These are phyloP conservation scores for Corydoras sp. DNA, from an alignment of 2,113 vertebrate genomes.

Conservation along the genomic window DNA sequence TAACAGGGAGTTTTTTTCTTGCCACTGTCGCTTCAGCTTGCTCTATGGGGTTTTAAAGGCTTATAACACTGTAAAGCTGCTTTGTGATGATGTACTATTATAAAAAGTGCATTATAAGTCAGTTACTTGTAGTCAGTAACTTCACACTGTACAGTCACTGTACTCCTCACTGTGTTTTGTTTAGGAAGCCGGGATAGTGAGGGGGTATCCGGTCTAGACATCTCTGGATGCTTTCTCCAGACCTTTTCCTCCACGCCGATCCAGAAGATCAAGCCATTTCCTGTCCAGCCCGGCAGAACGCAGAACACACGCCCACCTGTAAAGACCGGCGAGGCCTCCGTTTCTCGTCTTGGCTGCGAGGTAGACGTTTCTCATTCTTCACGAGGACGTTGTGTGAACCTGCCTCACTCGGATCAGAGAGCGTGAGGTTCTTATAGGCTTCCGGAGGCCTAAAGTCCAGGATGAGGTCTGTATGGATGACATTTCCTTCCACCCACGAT, in stretches of 20 bases:
- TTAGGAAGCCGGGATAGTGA: neutral
- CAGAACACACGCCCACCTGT: slow-evolving; percentile 38
- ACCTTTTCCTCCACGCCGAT: slow-evolving; percentile 50
- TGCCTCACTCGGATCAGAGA: slow-evolving; percentile 33
- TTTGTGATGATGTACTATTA: too few species aligned
- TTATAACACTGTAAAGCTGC: too few species aligned
- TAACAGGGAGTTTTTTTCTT: too few species aligned
- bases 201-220: slow-evolving; percentile 33
- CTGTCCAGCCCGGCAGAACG: slow-evolving; percentile 36
- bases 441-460: slow-evolving; percentile 11
- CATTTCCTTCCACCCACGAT: slow-evolving; percentile 28
- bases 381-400: slow-evolving; percentile 8
- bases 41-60: too few species aligned
- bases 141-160: neutral
- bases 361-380: neutral
- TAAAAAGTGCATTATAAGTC: too few species aligned
- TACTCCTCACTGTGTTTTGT: neutral
- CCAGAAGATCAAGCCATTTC: slow-evolving; percentile 49
- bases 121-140: too few species aligned
- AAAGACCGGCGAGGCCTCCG: slow-evolving; percentile 15
- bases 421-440: slow-evolving; percentile 47
- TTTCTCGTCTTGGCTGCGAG: neutral
- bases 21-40: too few species aligned
- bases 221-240: slow-evolving; percentile 34
- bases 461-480: slow-evolving; percentile 20